Evolutionary conservation across 2,113 vertebrate species (phyloP).

Genomic region (Xiphorhynchus elegans): DNA sequence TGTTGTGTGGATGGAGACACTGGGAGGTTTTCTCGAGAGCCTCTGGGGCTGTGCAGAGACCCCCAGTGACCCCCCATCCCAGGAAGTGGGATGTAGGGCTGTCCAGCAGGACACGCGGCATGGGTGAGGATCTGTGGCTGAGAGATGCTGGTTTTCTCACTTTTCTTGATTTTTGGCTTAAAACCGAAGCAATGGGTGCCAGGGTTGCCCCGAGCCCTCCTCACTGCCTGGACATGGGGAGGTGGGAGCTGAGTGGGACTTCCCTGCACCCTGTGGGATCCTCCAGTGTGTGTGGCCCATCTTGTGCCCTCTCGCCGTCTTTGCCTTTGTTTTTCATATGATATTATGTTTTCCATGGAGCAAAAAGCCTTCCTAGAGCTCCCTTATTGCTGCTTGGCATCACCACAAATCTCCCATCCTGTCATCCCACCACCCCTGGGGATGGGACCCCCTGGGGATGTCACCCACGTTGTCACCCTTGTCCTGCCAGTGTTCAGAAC

Average conservation of each 20-base stretch:
- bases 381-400: rapidly evolving
- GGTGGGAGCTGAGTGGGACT: neutral
- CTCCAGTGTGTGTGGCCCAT: neutral
- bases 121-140: neutral
- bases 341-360: rapidly evolving
- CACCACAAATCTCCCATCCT: rapidly evolving
- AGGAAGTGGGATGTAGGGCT: neutral
- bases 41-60: neutral
- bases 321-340: neutral
- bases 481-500: rapidly evolving
- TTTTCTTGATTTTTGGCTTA: neutral
- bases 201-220: neutral
- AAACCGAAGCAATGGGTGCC: neutral
- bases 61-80: neutral
- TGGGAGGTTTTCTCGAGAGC: rapidly evolving
- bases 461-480: neutral
- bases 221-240: rapidly evolving
- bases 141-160: neutral
- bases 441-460: neutral
- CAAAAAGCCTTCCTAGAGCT: neutral
- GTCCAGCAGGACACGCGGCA: rapidly evolving
- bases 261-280: rapidly evolving
- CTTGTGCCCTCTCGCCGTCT: rapidly evolving
- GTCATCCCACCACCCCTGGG: neutral
- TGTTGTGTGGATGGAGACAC: rapidly evolving